Base-by-base conservation (phyloP, 2,113 vertebrate genomes). In the Podiceps cristatus region DNA sequence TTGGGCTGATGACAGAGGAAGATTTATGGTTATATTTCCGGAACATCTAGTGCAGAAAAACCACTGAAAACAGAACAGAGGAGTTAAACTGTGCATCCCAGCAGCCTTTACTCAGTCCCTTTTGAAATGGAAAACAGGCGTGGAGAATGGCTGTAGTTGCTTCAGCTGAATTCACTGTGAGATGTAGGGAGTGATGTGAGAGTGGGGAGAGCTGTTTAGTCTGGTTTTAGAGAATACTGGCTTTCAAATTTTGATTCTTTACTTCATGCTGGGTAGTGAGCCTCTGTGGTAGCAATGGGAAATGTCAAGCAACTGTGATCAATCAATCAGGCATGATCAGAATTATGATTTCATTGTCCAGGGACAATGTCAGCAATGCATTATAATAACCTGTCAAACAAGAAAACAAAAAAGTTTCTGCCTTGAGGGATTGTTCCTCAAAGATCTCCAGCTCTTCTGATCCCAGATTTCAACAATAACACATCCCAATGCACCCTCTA, bases 31-130 rank as follows among this genome's bases (percentile, higher is more conserved):
- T 90, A 20, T 73, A 62, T 83, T 96, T 85, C 75, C 1, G 1
- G 88, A 95, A 96, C 37, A 92, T 28, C 27, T 73, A 80, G 49
- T 42, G 40, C 72, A 80, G 79, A 73, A 86, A 93, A 81, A 29
- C 0, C 49, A 56, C 44, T 35, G 25, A 56, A 74, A 75, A 25
- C 63, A 81, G 47, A 79, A 50, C 0, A 0, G 44, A 64, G 31
- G 44, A 83, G 59, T 53, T 49, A 60, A 62, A 28, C 45, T 69
- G n/a, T 49, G 53, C 42, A 22, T 85, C 55, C 40, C 90, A 88
- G 77, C n/a, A 88, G 73, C 28, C 56, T 66, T 50, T 59, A 85
- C 44, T 40, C 52, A 24, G 49, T 35, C 53, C 71, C 62, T 92
- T 35, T n/a, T 71, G 60, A 78, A 90, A 52, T 18, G 8, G 40